Evolutionary conservation across 2,113 vertebrate species (phyloP).

Genomic region (Equus quagga): DNA sequence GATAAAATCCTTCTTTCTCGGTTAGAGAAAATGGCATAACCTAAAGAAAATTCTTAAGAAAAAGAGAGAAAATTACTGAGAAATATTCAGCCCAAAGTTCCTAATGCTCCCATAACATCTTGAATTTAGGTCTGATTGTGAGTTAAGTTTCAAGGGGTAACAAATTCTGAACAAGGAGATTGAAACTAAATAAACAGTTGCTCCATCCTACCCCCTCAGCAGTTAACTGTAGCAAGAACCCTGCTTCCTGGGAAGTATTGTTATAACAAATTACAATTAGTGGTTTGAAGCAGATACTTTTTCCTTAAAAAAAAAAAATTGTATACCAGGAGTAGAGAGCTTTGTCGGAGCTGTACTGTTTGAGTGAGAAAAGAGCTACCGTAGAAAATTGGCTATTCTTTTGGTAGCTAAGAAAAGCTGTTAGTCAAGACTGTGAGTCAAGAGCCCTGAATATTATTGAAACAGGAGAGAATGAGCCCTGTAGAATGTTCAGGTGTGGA

Average conservation of each 20-base stretch:
- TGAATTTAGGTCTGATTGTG: conserved; percentile 57
- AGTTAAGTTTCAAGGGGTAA: conserved; percentile 66
- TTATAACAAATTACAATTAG: conserved; percentile 86
- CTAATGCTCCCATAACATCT: conserved; percentile 24
- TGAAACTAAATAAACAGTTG: conserved; percentile 75
- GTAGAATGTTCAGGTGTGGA: conserved; percentile 81
- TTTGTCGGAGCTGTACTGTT: conserved; percentile 80
- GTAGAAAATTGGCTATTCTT: conserved; percentile 78
- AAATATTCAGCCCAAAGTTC: conserved; percentile 17
- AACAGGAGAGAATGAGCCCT: conserved; percentile 77
- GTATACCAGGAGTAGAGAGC: conserved; percentile 70
- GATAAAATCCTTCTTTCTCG: conserved; percentile 43
- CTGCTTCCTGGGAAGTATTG: conserved; percentile 73
- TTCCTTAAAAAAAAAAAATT: conserved; percentile 72
- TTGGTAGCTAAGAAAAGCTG: conserved; percentile 71
- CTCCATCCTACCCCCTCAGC: conserved; percentile 54
- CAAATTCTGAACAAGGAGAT: conserved; percentile 75
- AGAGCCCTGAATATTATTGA: conserved; percentile 75
- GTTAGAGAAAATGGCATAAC: conserved; percentile 23
- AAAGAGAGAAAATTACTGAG: conserved; percentile 10
- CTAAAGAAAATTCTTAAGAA: not conserved
- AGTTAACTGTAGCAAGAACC: conserved; percentile 82
- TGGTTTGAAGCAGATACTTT: conserved; percentile 79
- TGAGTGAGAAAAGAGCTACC: conserved; percentile 75
- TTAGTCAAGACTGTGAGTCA: conserved; percentile 78